These are phyloP conservation scores for Onychostoma macrolepis DNA, from an alignment of 2,113 vertebrate genomes.

Conservation along the genomic window DNA sequence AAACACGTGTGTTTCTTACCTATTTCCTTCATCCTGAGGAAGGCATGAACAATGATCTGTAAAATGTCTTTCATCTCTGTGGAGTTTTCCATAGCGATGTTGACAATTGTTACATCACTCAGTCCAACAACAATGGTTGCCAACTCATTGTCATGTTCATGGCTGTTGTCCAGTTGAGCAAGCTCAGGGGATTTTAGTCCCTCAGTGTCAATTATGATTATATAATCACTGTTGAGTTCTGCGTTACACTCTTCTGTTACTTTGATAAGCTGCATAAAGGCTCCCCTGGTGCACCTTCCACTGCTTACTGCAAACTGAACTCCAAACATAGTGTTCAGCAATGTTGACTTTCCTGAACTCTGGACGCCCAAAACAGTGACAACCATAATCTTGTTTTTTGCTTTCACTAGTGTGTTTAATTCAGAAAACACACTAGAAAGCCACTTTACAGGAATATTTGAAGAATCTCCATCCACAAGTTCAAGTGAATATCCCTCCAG, in stretches of 20 bases:
- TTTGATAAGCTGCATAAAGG: constrained; percentile 68
- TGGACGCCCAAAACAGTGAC: constrained; percentile 71
- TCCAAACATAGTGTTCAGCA: too few relatives aligned
- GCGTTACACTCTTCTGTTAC: constrained; percentile 57
- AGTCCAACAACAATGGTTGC: constrained; percentile 80
- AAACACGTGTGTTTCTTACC: constrained; percentile 74
- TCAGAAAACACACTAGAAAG: constrained; percentile 28
- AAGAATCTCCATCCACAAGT: constrained; percentile 70
- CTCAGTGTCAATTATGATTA: too few relatives aligned
- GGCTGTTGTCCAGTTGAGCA: too few relatives aligned
- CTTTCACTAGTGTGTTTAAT: constrained; percentile 46
- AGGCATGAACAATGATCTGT: constrained; percentile 65
- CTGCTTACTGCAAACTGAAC: constrained; percentile 79
- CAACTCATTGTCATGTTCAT: too few relatives aligned
- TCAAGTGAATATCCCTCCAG: constrained; percentile 69
- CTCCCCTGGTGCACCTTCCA: constrained; percentile 75
- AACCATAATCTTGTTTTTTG: constrained; percentile 61
- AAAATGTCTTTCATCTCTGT: constrained; percentile 66
- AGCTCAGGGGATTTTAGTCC: too few relatives aligned
- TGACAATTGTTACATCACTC: constrained; percentile 76
- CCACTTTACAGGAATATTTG: too few relatives aligned
- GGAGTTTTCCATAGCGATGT: constrained; percentile 65
- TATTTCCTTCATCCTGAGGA: constrained; percentile 66
- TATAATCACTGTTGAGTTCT: not conserved
- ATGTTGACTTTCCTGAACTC: too few relatives aligned